phyloP scores from a whole-genome alignment of 2,888 invertebrate genomes.

The Xestia xanthographa region DNA sequence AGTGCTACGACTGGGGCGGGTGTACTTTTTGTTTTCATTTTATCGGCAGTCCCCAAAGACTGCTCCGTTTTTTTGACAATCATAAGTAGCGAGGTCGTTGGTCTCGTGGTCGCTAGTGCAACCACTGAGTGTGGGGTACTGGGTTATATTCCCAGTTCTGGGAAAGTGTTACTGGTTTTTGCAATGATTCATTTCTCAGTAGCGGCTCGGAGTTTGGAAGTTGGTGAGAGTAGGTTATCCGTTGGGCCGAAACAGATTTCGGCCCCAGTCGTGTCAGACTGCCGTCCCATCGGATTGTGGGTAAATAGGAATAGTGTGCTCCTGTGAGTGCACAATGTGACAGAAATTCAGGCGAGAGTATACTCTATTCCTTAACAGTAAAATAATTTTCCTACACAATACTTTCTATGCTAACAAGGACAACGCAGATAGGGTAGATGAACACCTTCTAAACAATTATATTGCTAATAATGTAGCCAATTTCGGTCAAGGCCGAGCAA shows the following conservation, averaged over 20 bases:
- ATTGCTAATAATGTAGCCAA: constrained; percentile 14
- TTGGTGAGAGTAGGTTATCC: not conserved
- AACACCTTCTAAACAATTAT: constrained; percentile 9
- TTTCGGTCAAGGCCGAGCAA: constrained; percentile 29
- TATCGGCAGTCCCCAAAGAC: too few relatives aligned
- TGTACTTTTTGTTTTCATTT: too few relatives aligned
- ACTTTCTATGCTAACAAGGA: not conserved
- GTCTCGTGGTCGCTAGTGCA: not conserved
- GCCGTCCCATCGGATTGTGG: not conserved
- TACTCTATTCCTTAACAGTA: not conserved
- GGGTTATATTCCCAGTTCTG: not conserved
- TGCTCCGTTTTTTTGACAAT: too few relatives aligned
- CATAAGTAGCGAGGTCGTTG: not conserved
- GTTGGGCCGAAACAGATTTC: not conserved
- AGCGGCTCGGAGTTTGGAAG: not conserved
- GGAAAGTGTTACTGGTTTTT: not conserved
- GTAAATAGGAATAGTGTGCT: not conserved
- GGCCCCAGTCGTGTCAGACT: not conserved
- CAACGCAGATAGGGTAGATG: too few relatives aligned
- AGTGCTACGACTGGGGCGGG: too few relatives aligned
- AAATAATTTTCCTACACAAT: not conserved
- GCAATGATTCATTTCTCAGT: not conserved
- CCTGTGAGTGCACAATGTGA: not conserved
- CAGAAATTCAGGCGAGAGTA: not conserved
- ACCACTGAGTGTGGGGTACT: not conserved